These are phyloP conservation scores for Thunnus thynnus DNA, from an alignment of 2,113 vertebrate genomes.

Conservation along the genomic window DNA sequence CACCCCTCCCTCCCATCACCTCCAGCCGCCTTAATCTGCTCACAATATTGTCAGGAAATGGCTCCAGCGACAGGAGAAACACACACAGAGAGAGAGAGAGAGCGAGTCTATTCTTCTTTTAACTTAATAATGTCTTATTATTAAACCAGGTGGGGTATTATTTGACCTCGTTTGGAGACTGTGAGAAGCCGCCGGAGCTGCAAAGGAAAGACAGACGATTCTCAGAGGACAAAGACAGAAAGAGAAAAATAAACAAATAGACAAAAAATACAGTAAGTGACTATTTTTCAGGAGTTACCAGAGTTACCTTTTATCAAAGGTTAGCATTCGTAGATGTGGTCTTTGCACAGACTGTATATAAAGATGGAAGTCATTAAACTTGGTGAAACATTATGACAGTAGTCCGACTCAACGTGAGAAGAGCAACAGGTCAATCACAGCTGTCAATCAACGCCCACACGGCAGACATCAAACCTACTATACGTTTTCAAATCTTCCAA, in stretches of 20 bases:
- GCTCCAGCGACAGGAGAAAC: slow-evolving; percentile 19
- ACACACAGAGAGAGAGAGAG: not conserved
- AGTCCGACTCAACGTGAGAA: too few species aligned
- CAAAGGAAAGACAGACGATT: not conserved
- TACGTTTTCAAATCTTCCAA: too few species aligned
- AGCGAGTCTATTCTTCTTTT: not conserved
- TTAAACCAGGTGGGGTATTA: slow-evolving; percentile 25
- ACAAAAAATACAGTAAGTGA: too few species aligned
- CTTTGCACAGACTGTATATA: too few species aligned
- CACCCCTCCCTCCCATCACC: not conserved
- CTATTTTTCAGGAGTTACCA: too few species aligned
- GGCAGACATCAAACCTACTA: too few species aligned
- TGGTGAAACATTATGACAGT: too few species aligned
- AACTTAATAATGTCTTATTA: slow-evolving; percentile 1
- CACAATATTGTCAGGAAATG: slow-evolving; percentile 51
- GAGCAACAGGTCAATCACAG: too few species aligned
- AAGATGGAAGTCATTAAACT: too few species aligned
- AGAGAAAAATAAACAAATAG: not conserved
- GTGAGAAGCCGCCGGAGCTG: not conserved
- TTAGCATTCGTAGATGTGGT: too few species aligned
- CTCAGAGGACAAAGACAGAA: slow-evolving; percentile 12
- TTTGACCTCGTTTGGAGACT: slow-evolving; percentile 15
- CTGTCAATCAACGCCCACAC: too few species aligned
- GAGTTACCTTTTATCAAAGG: too few species aligned
- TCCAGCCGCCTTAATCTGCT: slow-evolving; percentile 46